A percentile compares a stretch with the other conserved stretches of the same genome.
These are phyloP conservation scores for Manis pentadactyla DNA, from an alignment of 2,797 vertebrate genomes.

Conservation along the genomic window DNA sequence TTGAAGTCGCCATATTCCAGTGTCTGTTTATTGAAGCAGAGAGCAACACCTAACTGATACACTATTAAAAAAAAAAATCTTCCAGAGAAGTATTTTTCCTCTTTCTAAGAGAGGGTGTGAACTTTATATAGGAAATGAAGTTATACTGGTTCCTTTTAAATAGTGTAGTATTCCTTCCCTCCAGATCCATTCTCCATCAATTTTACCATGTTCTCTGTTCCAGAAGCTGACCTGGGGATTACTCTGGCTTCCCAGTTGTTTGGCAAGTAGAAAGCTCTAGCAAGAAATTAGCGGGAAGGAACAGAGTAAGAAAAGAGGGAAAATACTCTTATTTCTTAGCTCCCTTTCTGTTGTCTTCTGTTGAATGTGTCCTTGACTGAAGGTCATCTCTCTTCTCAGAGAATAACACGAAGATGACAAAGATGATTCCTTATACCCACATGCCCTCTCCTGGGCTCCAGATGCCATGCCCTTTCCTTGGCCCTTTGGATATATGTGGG, in stretches of 20 bases:
- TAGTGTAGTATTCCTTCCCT: neutral
- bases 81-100: neutral
- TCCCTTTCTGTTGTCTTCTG: neutral
- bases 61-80: neutral
- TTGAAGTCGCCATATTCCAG: neutral
- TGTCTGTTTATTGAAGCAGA: slow-evolving; percentile 3
- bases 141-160: neutral
- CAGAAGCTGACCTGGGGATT: neutral
- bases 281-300: neutral
- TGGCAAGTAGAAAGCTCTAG: neutral
- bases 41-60: neutral
- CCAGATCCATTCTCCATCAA: neutral
- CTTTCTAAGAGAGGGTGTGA: neutral
- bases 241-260: neutral
- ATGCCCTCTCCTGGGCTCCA: neutral
- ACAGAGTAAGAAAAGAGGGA: neutral
- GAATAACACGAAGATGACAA: neutral
- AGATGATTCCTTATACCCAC: neutral
- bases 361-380: neutral
- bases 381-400: slow-evolving; percentile 31
- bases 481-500: neutral
- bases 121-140: neutral
- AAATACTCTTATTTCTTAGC: neutral
- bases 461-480: neutral
- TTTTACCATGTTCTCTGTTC: neutral